phyloP scores from a whole-genome alignment of 2,888 invertebrate genomes.

The Neocrepidodera transversa region DNA sequence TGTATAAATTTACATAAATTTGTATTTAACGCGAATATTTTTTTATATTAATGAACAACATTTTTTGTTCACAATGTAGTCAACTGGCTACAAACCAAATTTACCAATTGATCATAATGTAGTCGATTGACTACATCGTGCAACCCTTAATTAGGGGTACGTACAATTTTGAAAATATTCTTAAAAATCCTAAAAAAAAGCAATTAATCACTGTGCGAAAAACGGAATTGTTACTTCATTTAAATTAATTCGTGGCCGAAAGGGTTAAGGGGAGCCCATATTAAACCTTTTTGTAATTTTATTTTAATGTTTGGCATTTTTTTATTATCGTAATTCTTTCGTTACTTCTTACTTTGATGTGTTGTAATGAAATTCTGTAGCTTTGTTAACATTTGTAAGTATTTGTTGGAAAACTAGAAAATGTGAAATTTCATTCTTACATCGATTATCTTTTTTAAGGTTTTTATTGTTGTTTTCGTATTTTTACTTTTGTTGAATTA shows the following conservation, averaged over 20 bases:
- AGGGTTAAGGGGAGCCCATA: no score
- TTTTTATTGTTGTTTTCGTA: no score
- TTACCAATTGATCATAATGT: not conserved
- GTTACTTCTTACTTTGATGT: no score
- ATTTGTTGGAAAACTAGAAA: no score
- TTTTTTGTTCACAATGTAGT: not conserved
- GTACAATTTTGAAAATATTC: slow-evolving; percentile 6
- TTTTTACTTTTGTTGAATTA: no score
- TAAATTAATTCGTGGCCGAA: slow-evolving; percentile 1
- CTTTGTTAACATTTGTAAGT: no score
- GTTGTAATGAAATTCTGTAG: no score
- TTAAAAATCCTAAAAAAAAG: slow-evolving; percentile 4
- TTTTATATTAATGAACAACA: not conserved
- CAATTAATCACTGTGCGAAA: slow-evolving; percentile 6
- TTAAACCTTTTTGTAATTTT: no score
- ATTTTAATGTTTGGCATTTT: no score
- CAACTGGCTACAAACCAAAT: not conserved
- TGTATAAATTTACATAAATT: not conserved
- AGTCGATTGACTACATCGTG: slow-evolving; percentile 3
- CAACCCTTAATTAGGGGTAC: slow-evolving; percentile 10
- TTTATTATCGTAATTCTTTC: no score
- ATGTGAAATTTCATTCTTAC: no score
- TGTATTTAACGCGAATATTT: not conserved
- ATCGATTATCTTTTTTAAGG: no score
- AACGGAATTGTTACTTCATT: slow-evolving; percentile 8